phyloP scores from a whole-genome alignment of 2,113 vertebrate species.

The Xyrauchen texanus region DNA sequence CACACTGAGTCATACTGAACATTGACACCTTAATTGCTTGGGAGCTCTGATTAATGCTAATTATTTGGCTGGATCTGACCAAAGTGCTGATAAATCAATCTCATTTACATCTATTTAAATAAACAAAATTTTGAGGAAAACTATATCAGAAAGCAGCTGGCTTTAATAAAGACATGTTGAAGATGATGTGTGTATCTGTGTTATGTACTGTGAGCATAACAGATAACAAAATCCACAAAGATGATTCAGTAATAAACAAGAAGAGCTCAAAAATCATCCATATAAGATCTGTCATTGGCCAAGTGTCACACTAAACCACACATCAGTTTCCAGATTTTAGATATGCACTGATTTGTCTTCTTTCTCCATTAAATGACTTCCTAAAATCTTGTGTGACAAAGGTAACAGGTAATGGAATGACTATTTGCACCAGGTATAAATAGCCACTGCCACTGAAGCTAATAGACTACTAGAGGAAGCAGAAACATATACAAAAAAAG shows the following conservation, averaged over 20 bases:
- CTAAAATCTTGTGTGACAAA: too few relatives aligned
- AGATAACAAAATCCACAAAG: too few relatives aligned
- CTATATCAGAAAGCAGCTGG: not conserved
- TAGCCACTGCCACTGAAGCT: too few relatives aligned
- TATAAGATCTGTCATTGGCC: too few relatives aligned
- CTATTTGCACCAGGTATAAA: too few relatives aligned
- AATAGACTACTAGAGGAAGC: too few relatives aligned
- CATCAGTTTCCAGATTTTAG: too few relatives aligned
- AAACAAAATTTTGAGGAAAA: not conserved
- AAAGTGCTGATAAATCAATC: constrained; percentile 3
- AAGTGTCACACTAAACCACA: too few relatives aligned
- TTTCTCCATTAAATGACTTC: too few relatives aligned
- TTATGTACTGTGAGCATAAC: not conserved
- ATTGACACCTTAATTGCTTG: not conserved
- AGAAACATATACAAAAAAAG: too few relatives aligned
- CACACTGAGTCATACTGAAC: not conserved
- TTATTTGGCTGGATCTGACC: not conserved
- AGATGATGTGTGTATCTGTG: not conserved
- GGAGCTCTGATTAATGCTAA: not conserved
- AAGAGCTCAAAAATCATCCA: not conserved
- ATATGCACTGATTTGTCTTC: too few relatives aligned
- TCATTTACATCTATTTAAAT: constrained; percentile 1
- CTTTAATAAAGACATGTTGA: not conserved
- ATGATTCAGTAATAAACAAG: not conserved
- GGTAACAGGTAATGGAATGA: too few relatives aligned